Evolutionary conservation across 1,140 invertebrate genomes (phyloP).

Genomic region (Mylabris phalerata): DNA sequence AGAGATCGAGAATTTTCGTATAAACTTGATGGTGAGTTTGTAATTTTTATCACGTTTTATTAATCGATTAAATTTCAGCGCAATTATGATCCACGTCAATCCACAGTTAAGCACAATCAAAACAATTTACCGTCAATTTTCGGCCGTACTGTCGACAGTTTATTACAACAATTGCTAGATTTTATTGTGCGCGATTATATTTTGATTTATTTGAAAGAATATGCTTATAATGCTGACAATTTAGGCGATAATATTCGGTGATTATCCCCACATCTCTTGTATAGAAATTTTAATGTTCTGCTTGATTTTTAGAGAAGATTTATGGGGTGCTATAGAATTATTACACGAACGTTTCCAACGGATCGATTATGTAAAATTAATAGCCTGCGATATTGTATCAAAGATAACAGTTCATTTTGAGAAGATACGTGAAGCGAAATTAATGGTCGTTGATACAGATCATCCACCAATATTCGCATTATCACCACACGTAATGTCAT

Average conservation of each 20-base stretch:
- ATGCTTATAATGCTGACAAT: constrained; percentile 48
- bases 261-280: constrained; percentile 12
- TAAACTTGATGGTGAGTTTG: constrained; percentile 45
- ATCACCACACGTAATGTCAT: constrained; percentile 65
- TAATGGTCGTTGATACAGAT: constrained; percentile 54
- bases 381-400: constrained; percentile 73
- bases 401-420: constrained; percentile 80
- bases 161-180: constrained; percentile 76
- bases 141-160: constrained; percentile 72
- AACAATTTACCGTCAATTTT: constrained; percentile 61
- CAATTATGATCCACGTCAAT: constrained; percentile 29
- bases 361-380: constrained; percentile 74
- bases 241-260: constrained; percentile 46
- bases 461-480: constrained; percentile 64
- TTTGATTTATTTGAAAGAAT: constrained; percentile 62
- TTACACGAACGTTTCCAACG: constrained; percentile 63
- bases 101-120: constrained; percentile 19
- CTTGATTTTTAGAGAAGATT: constrained; percentile 60
- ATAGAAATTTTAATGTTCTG: background rate
- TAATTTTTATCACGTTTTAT: background rate
- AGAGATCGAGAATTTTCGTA: constrained; percentile 46
- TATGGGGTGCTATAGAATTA: constrained; percentile 73
- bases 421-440: constrained; percentile 69
- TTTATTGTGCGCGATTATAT: constrained; percentile 74
- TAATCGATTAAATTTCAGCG: constrained; percentile 19